A percentile compares a stretch with the other conserved stretches of the same genome.
phyloP scores from a whole-genome alignment of 2,888 invertebrate species.

The Hartigia nigra region DNA sequence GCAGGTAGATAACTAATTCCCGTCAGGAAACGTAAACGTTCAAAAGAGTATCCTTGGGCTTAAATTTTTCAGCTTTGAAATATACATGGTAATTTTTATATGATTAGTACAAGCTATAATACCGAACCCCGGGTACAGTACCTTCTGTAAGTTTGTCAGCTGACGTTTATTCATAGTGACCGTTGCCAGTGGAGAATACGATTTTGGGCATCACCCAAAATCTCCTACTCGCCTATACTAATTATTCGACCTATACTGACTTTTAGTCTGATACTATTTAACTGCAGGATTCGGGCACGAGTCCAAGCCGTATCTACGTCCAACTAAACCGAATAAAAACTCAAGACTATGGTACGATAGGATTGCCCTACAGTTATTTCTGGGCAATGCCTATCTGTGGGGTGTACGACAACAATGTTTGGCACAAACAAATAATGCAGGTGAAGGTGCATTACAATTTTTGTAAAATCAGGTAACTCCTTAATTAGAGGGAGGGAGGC shows the following conservation, averaged over 20 bases:
- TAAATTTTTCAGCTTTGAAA: neutral
- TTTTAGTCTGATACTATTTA: neutral
- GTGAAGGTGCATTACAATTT: neutral
- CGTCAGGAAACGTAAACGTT: neutral
- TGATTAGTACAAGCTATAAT: neutral
- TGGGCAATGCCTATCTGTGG: too few species aligned
- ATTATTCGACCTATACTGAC: neutral
- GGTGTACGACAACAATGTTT: too few species aligned
- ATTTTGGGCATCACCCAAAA: neutral
- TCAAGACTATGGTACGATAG: neutral
- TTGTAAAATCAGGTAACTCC: neutral
- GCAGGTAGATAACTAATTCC: neutral
- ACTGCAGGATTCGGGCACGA: neutral
- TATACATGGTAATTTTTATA: neutral
- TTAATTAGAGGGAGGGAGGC: slow-evolving; percentile 4
- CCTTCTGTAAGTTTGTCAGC: neutral
- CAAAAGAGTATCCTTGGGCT: neutral
- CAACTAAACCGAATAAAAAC: neutral
- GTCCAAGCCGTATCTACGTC: neutral
- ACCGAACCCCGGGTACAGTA: neutral
- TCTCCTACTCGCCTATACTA: neutral
- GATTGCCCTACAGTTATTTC: too few species aligned
- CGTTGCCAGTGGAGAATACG: neutral
- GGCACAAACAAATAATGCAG: too few species aligned
- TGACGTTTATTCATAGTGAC: neutral